Percentiles rank a stretch among this genome's conserved stretches.
These are phyloP conservation scores for Sinocyclocheilus rhinocerous DNA, from an alignment of 2,113 vertebrate species.

Conservation along the genomic window DNA sequence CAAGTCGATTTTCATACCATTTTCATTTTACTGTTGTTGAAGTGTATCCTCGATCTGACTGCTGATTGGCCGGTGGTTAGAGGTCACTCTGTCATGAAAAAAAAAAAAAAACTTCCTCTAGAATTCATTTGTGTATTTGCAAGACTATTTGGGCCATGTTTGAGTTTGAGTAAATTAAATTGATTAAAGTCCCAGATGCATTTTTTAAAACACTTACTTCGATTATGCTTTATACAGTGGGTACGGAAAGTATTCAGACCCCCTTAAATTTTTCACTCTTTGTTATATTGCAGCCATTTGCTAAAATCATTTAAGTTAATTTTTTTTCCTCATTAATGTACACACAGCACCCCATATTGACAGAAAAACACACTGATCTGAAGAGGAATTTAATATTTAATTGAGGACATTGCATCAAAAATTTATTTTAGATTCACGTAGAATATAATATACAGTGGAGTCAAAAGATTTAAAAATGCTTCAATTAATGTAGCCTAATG, in stretches of 20 bases:
- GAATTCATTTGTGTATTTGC: neutral
- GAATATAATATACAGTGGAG: neutral
- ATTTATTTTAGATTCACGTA: neutral
- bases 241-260: too few relatives aligned
- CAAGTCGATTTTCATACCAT: neutral
- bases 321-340: too few relatives aligned
- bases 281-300: too few relatives aligned
- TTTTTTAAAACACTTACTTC: too few relatives aligned
- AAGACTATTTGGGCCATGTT: neutral
- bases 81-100: neutral
- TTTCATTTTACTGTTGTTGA: neutral
- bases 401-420: neutral
- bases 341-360: too few relatives aligned
- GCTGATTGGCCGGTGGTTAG: neutral
- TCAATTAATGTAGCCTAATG: neutral
- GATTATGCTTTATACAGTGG: neutral
- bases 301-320: too few relatives aligned
- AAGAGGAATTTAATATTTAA: constrained; percentile 5
- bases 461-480: neutral
- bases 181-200: neutral
- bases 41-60: neutral
- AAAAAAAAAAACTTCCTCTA: neutral
- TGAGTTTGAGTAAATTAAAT: neutral
- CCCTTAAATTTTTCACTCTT: too few relatives aligned
- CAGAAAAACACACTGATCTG: too few relatives aligned